A percentile compares a stretch with the other conserved stretches of the same genome.
These are phyloP conservation scores for Hippocampus comes DNA, from an alignment of 2,113 vertebrate species.

Conservation along the genomic window DNA sequence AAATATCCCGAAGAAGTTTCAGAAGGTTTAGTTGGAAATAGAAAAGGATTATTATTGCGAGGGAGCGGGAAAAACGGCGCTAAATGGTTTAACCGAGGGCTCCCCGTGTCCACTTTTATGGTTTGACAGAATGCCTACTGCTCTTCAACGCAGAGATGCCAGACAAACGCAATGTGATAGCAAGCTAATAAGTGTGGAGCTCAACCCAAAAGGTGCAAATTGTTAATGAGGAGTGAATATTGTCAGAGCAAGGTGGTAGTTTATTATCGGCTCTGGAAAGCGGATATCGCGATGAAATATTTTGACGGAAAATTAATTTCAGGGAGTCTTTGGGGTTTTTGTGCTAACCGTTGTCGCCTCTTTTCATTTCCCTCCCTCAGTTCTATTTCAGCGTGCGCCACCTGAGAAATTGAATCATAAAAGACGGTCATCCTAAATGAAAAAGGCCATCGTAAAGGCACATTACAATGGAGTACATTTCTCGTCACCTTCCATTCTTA, in stretches of 20 bases:
- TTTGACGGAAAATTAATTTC: slow-evolving; percentile 29
- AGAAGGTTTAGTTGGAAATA: background rate
- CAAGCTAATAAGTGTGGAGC: slow-evolving; percentile 41
- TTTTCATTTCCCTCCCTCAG: slow-evolving; percentile 8
- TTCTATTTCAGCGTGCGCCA: slow-evolving; percentile 58
- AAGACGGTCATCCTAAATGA: slow-evolving; percentile 72
- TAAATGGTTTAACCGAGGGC: slow-evolving; percentile 22
- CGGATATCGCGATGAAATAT: slow-evolving; percentile 17
- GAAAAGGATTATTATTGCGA: background rate
- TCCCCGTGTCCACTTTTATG: slow-evolving; percentile 19
- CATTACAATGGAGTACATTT: slow-evolving; percentile 68
- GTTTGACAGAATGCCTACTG: slow-evolving; percentile 14
- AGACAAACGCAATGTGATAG: slow-evolving; percentile 40
- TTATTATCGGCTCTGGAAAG: slow-evolving; percentile 31
- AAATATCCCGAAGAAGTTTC: slow-evolving; percentile 1
- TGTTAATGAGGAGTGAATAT: slow-evolving; percentile 47
- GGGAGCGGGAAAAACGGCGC: background rate
- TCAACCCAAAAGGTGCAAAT: slow-evolving; percentile 52
- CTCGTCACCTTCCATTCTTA: slow-evolving; percentile 67
- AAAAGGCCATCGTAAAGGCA: slow-evolving; percentile 72
- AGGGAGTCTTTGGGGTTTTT: background rate
- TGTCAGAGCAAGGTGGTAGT: slow-evolving; percentile 28
- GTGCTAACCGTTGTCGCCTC: background rate
- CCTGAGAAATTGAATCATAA: slow-evolving; percentile 74
- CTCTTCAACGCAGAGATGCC: slow-evolving; percentile 14